Evolutionary conservation across 2,797 vertebrate species (phyloP).

Genomic region (Acanthiza pusilla): DNA sequence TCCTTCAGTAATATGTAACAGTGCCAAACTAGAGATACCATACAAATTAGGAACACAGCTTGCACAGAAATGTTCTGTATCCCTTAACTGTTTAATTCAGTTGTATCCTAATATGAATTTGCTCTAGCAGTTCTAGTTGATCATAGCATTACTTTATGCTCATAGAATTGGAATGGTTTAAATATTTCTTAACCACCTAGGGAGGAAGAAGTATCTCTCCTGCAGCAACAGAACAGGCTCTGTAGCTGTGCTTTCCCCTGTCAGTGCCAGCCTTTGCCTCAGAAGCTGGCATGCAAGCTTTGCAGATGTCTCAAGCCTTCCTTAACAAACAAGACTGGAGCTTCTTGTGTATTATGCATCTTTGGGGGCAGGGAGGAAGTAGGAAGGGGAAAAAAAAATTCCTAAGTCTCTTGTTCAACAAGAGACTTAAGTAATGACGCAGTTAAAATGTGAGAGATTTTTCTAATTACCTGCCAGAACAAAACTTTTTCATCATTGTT

Average conservation of each 20-base stretch:
- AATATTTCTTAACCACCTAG: neutral
- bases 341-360: neutral
- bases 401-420: neutral
- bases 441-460: neutral
- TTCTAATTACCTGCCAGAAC: neutral
- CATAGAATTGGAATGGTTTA: neutral
- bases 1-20: neutral
- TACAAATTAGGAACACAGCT: neutral
- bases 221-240: neutral
- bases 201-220: neutral
- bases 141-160: neutral
- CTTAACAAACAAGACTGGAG: neutral
- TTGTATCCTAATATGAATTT: neutral
- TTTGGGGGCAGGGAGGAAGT: neutral
- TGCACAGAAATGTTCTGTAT: neutral
- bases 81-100: neutral
- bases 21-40: neutral
- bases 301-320: neutral
- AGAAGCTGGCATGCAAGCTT: neutral
- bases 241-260: neutral
- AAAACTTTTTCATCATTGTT: neutral
- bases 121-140: neutral
- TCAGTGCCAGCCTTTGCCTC: neutral
- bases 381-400: neutral
- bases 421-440: neutral